Conservation (phyloP, 2,888 invertebrate genomes). For the Ennomos quercinarius region DNA sequence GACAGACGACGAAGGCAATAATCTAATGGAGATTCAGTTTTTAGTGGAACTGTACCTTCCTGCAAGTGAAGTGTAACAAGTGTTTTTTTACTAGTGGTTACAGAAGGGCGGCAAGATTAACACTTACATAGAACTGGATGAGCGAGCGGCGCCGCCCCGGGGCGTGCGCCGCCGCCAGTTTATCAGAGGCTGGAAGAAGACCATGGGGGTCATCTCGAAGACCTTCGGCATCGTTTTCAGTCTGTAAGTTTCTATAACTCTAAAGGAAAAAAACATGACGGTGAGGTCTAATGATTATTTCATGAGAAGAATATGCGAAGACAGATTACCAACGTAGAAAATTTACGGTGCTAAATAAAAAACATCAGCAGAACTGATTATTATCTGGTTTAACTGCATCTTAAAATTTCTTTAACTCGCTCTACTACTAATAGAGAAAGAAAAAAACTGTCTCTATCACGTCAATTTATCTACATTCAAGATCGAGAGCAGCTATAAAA, state of each 20-base stretch:
- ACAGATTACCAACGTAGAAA: no score
- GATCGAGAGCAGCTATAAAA: slow-evolving; percentile 58
- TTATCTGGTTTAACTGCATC: background rate
- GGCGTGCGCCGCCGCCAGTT: slow-evolving; percentile 82
- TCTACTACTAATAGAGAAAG: slow-evolving; percentile 7
- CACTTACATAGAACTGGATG: slow-evolving; percentile 74
- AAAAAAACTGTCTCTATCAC: slow-evolving; percentile 35
- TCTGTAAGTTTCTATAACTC: slow-evolving; percentile 87
- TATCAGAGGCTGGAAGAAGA: slow-evolving; percentile 82
- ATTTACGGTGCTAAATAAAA: no score
- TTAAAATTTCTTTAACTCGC: background rate
- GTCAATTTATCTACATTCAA: slow-evolving; percentile 18
- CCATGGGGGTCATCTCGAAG: slow-evolving; percentile 92
- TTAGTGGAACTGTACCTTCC: slow-evolving; percentile 28
- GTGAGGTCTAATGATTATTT: no score
- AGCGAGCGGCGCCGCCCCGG: slow-evolving; percentile 75
- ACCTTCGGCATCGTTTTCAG: slow-evolving; percentile 92
- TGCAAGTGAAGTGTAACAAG: slow-evolving; percentile 64
- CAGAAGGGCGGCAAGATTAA: slow-evolving; percentile 75
- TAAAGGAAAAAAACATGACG: background rate
- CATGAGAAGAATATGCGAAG: no score
- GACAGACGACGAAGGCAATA: slow-evolving; percentile 24
- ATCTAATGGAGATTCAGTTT: slow-evolving; percentile 31
- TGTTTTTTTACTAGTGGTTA: slow-evolving; percentile 59
- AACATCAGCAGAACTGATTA: no score